Evolutionary conservation across 2,797 vertebrate genomes (phyloP), one percentile per base, ranked within the genome.

Genomic region (Urocyon cinereoargenteus): DNA sequence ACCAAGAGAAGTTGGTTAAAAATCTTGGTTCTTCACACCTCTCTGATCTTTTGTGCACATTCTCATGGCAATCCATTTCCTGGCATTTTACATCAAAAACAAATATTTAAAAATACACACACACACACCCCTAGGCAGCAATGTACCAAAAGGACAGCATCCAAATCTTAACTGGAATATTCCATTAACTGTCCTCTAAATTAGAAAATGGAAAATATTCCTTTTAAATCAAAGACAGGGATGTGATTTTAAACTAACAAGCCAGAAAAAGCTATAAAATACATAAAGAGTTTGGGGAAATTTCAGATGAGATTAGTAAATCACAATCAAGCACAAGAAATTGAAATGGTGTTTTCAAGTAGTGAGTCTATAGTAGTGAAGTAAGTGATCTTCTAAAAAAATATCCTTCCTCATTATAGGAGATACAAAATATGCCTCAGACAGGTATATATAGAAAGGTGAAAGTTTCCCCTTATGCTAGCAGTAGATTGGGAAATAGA

Each of bases 1-100:
- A 94, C 24, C 28, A 78, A 87, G 70, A 85, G 59, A 97, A 85
- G 22, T 75, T 97, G 83, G 81, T 96, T 94, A 95, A 87, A 96
- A 95, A 95, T 88, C 40, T 95, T 89, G 62, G 86, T 83, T 88
- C 55, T 93, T 95, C 89, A 96, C 68, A 86, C 51, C 36, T 97
- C 66, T 92, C 91, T 85, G 81, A 90, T 94, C 86, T 79, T 93
- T 62, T 53, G 49, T 15, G 73, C 68, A 84, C 13, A 51, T 62
- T 92, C 21, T 83, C 49, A 89, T 96, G 75, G 11, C 3, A 21
- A 53, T 53, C 1, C 8, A 51, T 28, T 79, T 64, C 49, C 24
- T 92, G 73, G 64, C 2, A 72, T 97, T 97, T 93, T 84, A 53
- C 40, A 84, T 73, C 19, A 79, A 75, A 94, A 86, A 31, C 28